A percentile compares a stretch with the other conserved stretches of the same genome.
Evolutionary conservation across 2,888 invertebrate species (phyloP).

Genomic region (Ernsta delagoae): DNA sequence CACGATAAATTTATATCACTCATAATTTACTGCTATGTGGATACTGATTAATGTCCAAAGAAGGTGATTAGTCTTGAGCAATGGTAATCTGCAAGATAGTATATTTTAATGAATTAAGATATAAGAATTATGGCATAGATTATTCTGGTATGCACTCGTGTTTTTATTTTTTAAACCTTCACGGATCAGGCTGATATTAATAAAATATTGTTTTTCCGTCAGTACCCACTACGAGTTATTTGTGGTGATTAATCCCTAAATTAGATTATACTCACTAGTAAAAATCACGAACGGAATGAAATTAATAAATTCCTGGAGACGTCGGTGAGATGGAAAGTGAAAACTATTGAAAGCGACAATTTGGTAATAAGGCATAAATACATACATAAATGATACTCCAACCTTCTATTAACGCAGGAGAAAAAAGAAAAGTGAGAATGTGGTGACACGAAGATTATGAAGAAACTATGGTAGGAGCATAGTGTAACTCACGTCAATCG

Average conservation of each 20-base stretch:
- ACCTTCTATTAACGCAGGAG: no score
- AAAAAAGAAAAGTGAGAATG: no score
- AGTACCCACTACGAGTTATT: no score
- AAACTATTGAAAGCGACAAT: no score
- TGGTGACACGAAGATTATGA: background rate
- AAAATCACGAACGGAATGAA: no score
- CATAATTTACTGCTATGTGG: constrained; percentile 2
- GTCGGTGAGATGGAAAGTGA: no score
- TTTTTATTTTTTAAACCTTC: background rate
- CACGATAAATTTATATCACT: background rate
- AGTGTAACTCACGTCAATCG: constrained; percentile 32
- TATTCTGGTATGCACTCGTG: background rate
- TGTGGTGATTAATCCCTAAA: no score
- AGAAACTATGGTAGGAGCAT: constrained; percentile 24
- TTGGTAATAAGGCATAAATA: no score
- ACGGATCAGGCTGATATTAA: background rate
- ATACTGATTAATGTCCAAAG: background rate
- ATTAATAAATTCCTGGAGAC: no score
- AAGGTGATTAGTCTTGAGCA: background rate
- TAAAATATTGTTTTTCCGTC: background rate
- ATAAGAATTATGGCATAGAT: background rate
- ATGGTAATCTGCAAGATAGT: background rate
- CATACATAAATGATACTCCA: no score
- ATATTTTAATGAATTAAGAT: background rate
- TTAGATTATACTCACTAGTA: no score